Percentiles rank a stretch among this genome's conserved stretches.
Conservation (phyloP, 2,113 vertebrate species). For the Arenaria interpres region DNA sequence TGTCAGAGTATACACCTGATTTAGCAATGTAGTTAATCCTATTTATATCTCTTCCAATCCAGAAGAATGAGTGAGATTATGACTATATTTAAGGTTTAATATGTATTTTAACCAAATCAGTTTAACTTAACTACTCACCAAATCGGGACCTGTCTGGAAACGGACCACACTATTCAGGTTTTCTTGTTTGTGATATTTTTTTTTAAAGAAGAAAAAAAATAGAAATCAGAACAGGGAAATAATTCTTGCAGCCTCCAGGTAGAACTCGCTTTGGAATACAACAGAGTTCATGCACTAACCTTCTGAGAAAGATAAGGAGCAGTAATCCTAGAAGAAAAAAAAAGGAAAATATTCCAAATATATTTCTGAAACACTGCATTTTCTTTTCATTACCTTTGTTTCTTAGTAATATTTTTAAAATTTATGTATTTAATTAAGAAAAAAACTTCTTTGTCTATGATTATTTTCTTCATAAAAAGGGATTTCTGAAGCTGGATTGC, state of each 20-base stretch:
- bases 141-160: not conserved
- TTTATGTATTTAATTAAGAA: not conserved
- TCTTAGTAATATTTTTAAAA: not conserved
- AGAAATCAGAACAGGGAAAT: not conserved
- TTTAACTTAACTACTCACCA: not conserved
- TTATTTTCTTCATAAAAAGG: not conserved
- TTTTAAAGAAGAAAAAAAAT: too few species aligned
- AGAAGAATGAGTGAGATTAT: not conserved
- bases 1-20: not conserved
- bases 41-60: not conserved
- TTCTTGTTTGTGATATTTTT: not conserved
- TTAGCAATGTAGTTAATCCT: not conserved
- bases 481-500: not conserved
- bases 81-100: not conserved
- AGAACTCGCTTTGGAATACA: not conserved
- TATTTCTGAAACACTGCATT: not conserved
- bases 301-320: not conserved
- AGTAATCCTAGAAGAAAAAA: not conserved
- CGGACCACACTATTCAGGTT: not conserved
- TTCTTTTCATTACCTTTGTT: not conserved
- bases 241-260: not conserved
- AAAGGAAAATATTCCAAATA: not conserved
- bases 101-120: not conserved
- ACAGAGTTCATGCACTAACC: not conserved
- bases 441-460: not conserved